phyloP scores from a whole-genome alignment of 2,797 vertebrate species.

The Meriones psammophilus region DNA sequence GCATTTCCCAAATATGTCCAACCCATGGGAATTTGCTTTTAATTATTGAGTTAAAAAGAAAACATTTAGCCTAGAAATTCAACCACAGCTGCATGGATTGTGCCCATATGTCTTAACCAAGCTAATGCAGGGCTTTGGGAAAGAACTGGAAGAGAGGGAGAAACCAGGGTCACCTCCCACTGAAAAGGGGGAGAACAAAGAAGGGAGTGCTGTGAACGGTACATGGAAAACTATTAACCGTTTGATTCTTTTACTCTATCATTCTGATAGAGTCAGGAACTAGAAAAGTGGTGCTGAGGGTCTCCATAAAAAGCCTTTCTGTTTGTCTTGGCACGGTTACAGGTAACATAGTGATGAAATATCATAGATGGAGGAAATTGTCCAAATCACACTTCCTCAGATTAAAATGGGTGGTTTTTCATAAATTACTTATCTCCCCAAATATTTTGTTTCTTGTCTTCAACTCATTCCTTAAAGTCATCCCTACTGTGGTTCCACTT shows the following conservation, averaged over 20 bases:
- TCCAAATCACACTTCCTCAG: constrained; percentile 1
- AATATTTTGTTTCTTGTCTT: constrained; percentile 10
- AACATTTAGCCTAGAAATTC: constrained; percentile 54
- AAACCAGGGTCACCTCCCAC: background rate
- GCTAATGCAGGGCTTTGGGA: background rate
- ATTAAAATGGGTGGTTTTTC: constrained; percentile 37
- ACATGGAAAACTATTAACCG: background rate
- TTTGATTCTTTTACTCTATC: constrained; percentile 14
- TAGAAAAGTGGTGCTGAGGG: background rate
- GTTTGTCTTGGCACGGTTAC: background rate
- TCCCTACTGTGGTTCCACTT: background rate
- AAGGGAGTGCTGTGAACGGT: background rate
- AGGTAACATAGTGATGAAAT: constrained; percentile 50
- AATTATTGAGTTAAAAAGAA: constrained; percentile 39
- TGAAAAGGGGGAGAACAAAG: background rate
- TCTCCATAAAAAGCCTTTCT: constrained; percentile 3
- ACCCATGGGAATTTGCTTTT: constrained; percentile 59
- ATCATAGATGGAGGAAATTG: background rate
- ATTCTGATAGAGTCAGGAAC: background rate
- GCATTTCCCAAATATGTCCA: constrained; percentile 61
- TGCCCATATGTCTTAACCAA: constrained; percentile 45
- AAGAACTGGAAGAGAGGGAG: constrained; percentile 8
- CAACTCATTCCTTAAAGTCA: background rate
- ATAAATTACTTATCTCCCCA: background rate
- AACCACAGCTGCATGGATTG: constrained; percentile 29